Evolutionary conservation across 2,888 invertebrate genomes (phyloP).

Genomic region (Apoda limacodes): DNA sequence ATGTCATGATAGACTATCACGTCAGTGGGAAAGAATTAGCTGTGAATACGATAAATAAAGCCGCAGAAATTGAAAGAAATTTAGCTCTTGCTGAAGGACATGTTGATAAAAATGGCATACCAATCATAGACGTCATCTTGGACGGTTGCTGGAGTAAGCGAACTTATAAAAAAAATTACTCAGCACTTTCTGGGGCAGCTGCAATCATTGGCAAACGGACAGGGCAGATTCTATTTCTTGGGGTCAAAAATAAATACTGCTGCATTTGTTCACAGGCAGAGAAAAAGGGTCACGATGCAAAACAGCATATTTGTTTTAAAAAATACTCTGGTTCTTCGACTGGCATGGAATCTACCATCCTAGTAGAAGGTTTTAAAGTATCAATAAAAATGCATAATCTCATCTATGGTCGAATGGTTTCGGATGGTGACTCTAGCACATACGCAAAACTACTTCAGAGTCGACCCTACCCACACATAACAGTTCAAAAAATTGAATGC

Average conservation of each 20-base stretch:
- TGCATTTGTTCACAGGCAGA: constrained; percentile 6
- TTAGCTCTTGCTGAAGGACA: no score
- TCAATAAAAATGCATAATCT: constrained; percentile 14
- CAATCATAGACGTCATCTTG: constrained; percentile 17
- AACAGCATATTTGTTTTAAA: constrained; percentile 11
- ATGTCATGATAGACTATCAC: no score
- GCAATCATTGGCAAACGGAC: constrained; percentile 1
- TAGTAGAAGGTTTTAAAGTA: constrained; percentile 17
- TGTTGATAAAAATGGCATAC: no score
- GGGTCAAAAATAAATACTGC: constrained; percentile 13
- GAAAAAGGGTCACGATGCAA: constrained; percentile 2
- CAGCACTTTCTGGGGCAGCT: constrained; percentile 3
- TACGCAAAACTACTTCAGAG: constrained; percentile 13
- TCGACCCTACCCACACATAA: constrained; percentile 14
- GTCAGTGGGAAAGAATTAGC: no score
- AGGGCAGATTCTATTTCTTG: no score
- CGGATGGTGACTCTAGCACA: no score
- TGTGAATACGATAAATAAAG: no score
- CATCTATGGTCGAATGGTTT: no score
- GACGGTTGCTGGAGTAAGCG: constrained; percentile 16
- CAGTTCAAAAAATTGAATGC: constrained; percentile 21
- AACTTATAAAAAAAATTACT: no score
- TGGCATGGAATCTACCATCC: constrained; percentile 13
- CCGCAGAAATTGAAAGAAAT: no score
- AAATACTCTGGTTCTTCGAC: constrained; percentile 13